Evolutionary conservation across 1,140 invertebrate genomes (phyloP), one percentile per base, ranked within the genome.

Genomic region (Formica exsecta): DNA sequence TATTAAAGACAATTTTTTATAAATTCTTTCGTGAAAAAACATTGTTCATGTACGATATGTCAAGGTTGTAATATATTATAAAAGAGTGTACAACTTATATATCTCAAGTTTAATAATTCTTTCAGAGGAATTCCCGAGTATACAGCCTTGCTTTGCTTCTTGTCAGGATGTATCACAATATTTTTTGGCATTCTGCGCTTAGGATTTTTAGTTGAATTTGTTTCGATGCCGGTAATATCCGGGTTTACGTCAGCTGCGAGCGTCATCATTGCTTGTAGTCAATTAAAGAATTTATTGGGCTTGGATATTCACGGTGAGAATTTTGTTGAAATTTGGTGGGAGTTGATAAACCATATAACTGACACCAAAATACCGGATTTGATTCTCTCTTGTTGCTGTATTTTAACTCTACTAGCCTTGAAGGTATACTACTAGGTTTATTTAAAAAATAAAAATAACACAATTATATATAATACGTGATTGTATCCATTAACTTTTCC

Each of bases 241-340:
- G 98, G 98, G 2, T 98, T 98, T 91, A 98, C 98, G 13, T 98
- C 98, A 7, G 98, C 98, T 0, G 98, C 98, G 0, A 98, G 98
- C 16, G 94, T 98, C 3, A 98, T 97, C 0, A 98, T 98, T 80
- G 97, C 97, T 1, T 96, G 97, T 36, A 97, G 97, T 2, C 98
- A 99, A 95, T 95, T 98, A 11, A 98, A 97, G 92, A 96, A 96
- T 32, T 92, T 98, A 2, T 94, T 98, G 5, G 97, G 97, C 0
- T 93, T 98, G 2, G 96, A 94, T 74, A 96, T 96, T 74, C 95
- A 95, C 54, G 96, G 96, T 0, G 96, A 97, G 87, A 96, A 94
- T 11, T 97, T 97, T 87, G 90, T 97, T 8, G 95, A 96, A 1
- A 96, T 96, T 7, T 96, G 96, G 96, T 91, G 89, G 44, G 95